Evolutionary conservation across 2,113 vertebrate species (phyloP).

Genomic region (Anas platyrhynchos): DNA sequence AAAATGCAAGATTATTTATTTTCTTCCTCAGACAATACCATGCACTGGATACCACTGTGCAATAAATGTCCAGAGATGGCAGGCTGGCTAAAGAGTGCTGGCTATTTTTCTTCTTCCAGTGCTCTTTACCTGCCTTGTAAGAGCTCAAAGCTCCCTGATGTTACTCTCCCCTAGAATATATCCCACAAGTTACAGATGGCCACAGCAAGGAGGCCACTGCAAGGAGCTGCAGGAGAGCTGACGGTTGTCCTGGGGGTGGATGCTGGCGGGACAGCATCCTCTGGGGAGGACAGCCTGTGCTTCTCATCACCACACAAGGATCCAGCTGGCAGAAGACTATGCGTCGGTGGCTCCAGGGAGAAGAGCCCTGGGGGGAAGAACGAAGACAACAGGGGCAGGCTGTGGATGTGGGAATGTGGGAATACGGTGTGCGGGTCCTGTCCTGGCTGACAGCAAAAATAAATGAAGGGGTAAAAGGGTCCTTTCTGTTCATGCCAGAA

Average conservation of each 20-base stretch:
- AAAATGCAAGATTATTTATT: not conserved
- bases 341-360: not conserved
- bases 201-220: not conserved
- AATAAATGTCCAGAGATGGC: not conserved
- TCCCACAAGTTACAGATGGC: not conserved
- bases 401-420: accelerated
- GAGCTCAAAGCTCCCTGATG: not conserved
- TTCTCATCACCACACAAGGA: not conserved
- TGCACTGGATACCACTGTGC: not conserved
- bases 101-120: not conserved
- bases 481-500: not conserved
- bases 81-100: not conserved
- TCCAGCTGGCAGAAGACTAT: not conserved
- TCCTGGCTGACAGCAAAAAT: not conserved
- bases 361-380: not conserved
- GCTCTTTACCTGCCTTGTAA: not conserved
- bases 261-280: not conserved
- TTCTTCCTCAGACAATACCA: not conserved
- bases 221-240: not conserved
- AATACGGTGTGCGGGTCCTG: not conserved
- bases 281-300: accelerated
- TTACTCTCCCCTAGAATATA: not conserved
- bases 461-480: not conserved
- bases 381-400: accelerated
- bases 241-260: too few species aligned